phyloP scores from a whole-genome alignment of 1,140 invertebrate genomes.

The Parasteatoda tepidariorum region DNA sequence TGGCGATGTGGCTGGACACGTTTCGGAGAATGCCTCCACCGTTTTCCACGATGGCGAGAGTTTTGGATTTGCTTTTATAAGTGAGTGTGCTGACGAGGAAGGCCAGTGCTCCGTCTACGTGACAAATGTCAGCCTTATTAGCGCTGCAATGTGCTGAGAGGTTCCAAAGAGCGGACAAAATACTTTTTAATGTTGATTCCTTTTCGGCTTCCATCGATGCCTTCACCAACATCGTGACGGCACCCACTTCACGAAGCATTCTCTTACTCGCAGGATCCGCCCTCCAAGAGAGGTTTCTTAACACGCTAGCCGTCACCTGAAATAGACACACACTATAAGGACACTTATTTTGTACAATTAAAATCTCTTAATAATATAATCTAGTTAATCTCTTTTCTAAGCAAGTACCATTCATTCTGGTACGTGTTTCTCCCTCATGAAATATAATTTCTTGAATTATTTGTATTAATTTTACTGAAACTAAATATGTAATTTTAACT shows the following conservation, averaged over 20 bases:
- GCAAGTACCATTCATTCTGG: no score
- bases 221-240: constrained; percentile 81
- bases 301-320: constrained; percentile 89
- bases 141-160: constrained; percentile 93
- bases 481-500: no score
- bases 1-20: constrained; percentile 94
- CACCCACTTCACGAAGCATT: constrained; percentile 87
- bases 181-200: constrained; percentile 91
- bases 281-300: constrained; percentile 95
- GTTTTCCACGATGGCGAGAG: constrained; percentile 90
- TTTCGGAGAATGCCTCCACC: constrained; percentile 94
- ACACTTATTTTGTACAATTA: no score
- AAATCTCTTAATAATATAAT: no score
- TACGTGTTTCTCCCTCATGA: no score
- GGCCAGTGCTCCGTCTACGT: constrained; percentile 84
- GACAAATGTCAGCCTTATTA: constrained; percentile 94
- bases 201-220: constrained; percentile 91
- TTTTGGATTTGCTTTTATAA: constrained; percentile 86
- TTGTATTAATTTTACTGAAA: no score
- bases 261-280: constrained; percentile 92
- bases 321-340: no score
- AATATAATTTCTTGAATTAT: no score
- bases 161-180: constrained; percentile 96
- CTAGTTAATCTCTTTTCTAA: no score
- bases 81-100: constrained; percentile 90